Evolutionary conservation across 2,888 invertebrate species (phyloP).

Genomic region (Plebejus melissa): DNA sequence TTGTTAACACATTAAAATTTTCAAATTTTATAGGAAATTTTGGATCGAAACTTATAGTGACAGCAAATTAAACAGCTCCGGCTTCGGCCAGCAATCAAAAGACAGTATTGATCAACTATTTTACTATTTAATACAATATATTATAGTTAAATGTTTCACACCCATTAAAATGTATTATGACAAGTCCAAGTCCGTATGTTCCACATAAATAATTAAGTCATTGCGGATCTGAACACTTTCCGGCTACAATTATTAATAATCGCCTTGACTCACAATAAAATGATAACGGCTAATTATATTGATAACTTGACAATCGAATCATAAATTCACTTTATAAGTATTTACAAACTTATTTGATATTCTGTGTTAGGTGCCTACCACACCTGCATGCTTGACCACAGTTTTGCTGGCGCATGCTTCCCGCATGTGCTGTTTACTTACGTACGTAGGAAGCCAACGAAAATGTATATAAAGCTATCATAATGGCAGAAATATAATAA

Average conservation of each 20-base stretch:
- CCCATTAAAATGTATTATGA: conserved; percentile 35
- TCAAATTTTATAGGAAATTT: too few relatives aligned
- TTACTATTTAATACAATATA: background rate
- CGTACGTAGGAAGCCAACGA: too few relatives aligned
- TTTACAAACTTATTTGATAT: background rate
- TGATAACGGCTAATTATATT: conserved; percentile 35
- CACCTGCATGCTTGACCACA: too few relatives aligned
- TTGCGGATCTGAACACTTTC: conserved; percentile 60
- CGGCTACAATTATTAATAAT: conserved; percentile 42
- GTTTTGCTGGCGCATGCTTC: too few relatives aligned
- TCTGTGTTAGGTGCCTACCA: too few relatives aligned
- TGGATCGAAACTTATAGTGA: too few relatives aligned
- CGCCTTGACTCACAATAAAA: conserved; percentile 39
- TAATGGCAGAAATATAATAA: too few relatives aligned
- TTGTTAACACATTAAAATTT: too few relatives aligned
- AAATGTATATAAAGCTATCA: too few relatives aligned
- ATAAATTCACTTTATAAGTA: background rate
- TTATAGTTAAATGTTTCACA: background rate
- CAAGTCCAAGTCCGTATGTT: conserved; percentile 63
- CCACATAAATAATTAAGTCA: conserved; percentile 69
- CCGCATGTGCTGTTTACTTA: too few relatives aligned
- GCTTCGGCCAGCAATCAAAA: background rate
- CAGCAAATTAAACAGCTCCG: background rate
- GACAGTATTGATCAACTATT: background rate
- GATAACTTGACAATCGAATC: conserved; percentile 12